Evolutionary conservation across 1,140 invertebrate species (phyloP).

Genomic region (Pissodes strobi): DNA sequence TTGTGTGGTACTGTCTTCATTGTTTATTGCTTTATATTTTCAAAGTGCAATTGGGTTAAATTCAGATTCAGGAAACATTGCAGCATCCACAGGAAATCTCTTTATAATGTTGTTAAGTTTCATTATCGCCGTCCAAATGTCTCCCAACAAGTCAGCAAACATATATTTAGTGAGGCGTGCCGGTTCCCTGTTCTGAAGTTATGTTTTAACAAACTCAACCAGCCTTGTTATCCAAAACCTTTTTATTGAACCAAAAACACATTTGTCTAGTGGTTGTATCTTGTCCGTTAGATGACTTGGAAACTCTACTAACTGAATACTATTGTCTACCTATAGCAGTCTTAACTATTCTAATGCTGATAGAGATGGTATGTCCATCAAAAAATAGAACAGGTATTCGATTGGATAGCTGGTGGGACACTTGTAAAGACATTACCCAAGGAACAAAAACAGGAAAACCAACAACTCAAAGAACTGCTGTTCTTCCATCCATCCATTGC

Average conservation of each 20-base stretch:
- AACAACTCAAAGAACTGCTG: constrained; percentile 48
- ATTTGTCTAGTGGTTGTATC: constrained; percentile 33
- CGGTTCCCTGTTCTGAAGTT: constrained; percentile 8
- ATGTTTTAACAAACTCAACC: constrained; percentile 24
- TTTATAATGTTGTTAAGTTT: constrained; percentile 20
- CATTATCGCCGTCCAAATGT: constrained; percentile 15
- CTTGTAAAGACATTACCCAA: constrained; percentile 19
- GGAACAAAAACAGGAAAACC: constrained; percentile 22
- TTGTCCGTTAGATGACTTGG: no score
- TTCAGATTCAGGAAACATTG: constrained; percentile 21
- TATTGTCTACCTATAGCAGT: constrained; percentile 27
- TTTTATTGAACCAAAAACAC: constrained; percentile 45
- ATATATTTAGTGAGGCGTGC: constrained; percentile 37
- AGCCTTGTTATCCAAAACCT: constrained; percentile 42
- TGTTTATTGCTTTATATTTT: no score
- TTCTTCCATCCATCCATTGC: constrained; percentile 52
- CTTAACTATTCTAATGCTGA: constrained; percentile 27
- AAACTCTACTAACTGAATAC: constrained; percentile 26
- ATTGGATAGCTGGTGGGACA: constrained; percentile 9
- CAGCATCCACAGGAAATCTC: constrained; percentile 29
- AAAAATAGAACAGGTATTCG: constrained; percentile 17
- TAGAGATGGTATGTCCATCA: constrained; percentile 33
- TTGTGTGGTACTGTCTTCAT: no score
- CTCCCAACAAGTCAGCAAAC: constrained; percentile 39
- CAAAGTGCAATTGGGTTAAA: no score